A percentile compares a stretch with the other conserved stretches of the same genome.
phyloP scores from a whole-genome alignment of 2,113 vertebrate species.

The Cisticola juncidis region DNA sequence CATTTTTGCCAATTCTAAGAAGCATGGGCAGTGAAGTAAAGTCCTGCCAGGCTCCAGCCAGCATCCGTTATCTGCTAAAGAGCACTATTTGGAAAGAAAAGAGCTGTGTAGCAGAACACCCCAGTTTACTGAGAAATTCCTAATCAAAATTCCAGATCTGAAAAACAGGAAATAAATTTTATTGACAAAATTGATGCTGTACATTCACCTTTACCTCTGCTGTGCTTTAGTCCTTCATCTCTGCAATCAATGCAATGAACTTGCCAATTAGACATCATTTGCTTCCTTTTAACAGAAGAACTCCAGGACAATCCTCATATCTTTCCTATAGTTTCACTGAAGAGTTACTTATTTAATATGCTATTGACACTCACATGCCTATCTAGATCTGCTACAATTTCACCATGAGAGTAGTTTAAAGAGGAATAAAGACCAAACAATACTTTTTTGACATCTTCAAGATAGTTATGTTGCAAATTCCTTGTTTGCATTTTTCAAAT shows the following conservation, averaged over 20 bases:
- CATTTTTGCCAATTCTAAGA: not conserved
- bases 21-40: not conserved
- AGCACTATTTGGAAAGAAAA: not conserved
- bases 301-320: not conserved
- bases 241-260: not conserved
- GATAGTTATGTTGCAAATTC: not conserved
- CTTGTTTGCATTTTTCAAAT: not conserved
- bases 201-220: not conserved
- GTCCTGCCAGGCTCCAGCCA: not conserved
- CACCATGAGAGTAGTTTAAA: not conserved
- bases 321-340: not conserved
- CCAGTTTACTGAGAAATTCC: not conserved
- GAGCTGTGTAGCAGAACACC: not conserved
- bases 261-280: not conserved
- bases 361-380: not conserved
- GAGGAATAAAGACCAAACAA: not conserved
- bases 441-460: not conserved
- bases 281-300: not conserved
- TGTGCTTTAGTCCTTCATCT: not conserved
- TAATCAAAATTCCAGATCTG: not conserved
- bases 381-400: not conserved
- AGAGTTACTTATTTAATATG: not conserved
- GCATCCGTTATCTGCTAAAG: not conserved
- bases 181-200: not conserved
- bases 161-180: not conserved